phyloP scores from a whole-genome alignment of 2,797 vertebrate genomes.

The Dipus sagitta region DNA sequence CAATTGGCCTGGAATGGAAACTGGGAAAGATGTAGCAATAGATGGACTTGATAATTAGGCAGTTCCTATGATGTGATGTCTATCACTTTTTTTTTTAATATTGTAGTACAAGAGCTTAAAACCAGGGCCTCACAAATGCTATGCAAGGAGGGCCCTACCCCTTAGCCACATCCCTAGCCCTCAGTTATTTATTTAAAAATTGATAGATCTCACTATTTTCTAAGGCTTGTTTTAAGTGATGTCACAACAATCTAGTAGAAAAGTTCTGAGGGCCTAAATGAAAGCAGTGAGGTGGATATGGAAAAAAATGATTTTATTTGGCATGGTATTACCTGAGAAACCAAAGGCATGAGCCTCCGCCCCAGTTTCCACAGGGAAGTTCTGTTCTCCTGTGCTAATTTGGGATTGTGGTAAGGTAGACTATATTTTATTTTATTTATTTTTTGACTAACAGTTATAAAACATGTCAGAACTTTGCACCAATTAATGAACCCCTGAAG shows the following conservation, averaged over 20 bases:
- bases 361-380: slow-evolving; percentile 32
- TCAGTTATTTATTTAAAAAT: neutral
- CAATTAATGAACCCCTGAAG: slow-evolving; percentile 66
- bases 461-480: slow-evolving; percentile 63
- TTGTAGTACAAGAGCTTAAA: neutral
- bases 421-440: slow-evolving; percentile 68
- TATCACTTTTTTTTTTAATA: neutral
- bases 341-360: neutral
- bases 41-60: neutral
- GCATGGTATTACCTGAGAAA: slow-evolving; percentile 9
- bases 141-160: neutral
- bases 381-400: slow-evolving; percentile 58
- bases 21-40: neutral
- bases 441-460: slow-evolving; percentile 62
- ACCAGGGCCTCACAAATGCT: neutral
- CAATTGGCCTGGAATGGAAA: neutral
- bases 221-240: slow-evolving; percentile 20
- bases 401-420: slow-evolving; percentile 51
- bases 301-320: slow-evolving; percentile 63
- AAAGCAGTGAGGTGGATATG: slow-evolving; percentile 35
- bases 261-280: neutral
- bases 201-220: neutral
- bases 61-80: neutral
- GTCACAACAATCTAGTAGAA: slow-evolving; percentile 3
- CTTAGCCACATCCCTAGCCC: neutral